phyloP scores from a whole-genome alignment of 1,140 invertebrate genomes.

The Medauroidea extradentata region DNA sequence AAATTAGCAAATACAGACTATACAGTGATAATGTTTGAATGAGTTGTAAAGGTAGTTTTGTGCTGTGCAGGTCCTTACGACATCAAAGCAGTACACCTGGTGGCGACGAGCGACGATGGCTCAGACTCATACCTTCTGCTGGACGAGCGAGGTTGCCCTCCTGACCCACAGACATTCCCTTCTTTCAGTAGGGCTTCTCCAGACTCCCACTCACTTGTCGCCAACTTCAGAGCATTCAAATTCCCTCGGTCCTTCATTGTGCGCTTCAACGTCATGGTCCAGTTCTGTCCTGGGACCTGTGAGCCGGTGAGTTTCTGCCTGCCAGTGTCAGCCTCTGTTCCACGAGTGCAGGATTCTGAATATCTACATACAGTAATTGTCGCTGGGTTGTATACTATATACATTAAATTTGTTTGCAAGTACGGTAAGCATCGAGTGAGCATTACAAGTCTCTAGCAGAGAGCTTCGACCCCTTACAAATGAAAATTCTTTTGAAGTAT shows the following conservation, averaged over 20 bases:
- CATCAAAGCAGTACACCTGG: constrained; percentile 50
- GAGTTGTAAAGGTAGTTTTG: too few species aligned
- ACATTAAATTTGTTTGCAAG: not conserved
- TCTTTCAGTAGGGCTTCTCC: constrained; percentile 40
- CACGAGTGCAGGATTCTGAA: not conserved
- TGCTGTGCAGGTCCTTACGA: constrained; percentile 46
- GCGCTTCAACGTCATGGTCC: constrained; percentile 61
- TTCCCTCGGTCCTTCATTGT: constrained; percentile 65
- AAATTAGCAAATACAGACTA: too few species aligned
- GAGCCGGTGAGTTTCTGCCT: constrained; percentile 45
- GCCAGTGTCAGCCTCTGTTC: not conserved
- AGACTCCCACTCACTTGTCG: constrained; percentile 42
- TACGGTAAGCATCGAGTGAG: not conserved
- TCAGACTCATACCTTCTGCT: constrained; percentile 47
- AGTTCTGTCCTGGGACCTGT: constrained; percentile 60
- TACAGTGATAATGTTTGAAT: too few species aligned
- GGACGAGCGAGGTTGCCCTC: constrained; percentile 52
- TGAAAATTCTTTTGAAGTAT: too few species aligned
- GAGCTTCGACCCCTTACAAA: too few species aligned
- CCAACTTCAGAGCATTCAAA: constrained; percentile 61
- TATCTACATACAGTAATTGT: not conserved
- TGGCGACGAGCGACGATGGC: constrained; percentile 49
- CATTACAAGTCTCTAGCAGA: not conserved
- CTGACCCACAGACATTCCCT: constrained; percentile 50
- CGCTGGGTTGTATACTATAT: not conserved